These are phyloP conservation scores for Penaeus monodon DNA, from an alignment of 2,888 invertebrate species.

Conservation along the genomic window DNA sequence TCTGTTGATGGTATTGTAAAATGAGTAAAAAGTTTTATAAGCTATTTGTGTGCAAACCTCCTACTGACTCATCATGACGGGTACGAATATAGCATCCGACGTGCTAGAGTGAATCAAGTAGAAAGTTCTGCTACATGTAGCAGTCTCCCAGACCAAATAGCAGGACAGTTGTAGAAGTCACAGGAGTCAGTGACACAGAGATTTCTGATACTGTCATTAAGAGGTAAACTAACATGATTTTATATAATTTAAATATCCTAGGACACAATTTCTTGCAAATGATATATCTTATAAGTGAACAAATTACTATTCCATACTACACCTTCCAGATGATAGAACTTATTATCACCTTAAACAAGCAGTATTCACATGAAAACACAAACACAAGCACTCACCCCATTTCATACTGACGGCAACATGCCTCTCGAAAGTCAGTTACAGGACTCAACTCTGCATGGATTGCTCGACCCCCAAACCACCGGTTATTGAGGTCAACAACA, in stretches of 20 bases:
- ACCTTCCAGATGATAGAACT: too few relatives aligned
- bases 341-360: too few relatives aligned
- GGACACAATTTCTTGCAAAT: too few relatives aligned
- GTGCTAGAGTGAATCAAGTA: too few relatives aligned
- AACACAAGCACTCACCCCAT: constrained; percentile 80
- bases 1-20: constrained; percentile 69
- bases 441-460: constrained; percentile 99
- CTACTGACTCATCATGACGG: too few relatives aligned
- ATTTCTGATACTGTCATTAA: too few relatives aligned
- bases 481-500: constrained; percentile 95
- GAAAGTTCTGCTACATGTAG: too few relatives aligned
- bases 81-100: too few relatives aligned
- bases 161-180: neutral
- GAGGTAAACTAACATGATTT: neutral
- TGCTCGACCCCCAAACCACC: constrained; percentile 98
- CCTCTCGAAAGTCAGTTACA: constrained; percentile 98
- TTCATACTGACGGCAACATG: constrained; percentile 98
- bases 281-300: too few relatives aligned
- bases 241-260: neutral
- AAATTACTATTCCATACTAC: too few relatives aligned
- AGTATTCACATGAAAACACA: too few relatives aligned
- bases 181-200: too few relatives aligned
- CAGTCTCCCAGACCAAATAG: neutral
- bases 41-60: neutral
- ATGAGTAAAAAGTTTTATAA: constrained; percentile 25